Percentiles rank a stretch among this genome's conserved stretches.
Evolutionary conservation across 2,888 invertebrate genomes (phyloP).

Genomic region (Flabesymbios commensalis): DNA sequence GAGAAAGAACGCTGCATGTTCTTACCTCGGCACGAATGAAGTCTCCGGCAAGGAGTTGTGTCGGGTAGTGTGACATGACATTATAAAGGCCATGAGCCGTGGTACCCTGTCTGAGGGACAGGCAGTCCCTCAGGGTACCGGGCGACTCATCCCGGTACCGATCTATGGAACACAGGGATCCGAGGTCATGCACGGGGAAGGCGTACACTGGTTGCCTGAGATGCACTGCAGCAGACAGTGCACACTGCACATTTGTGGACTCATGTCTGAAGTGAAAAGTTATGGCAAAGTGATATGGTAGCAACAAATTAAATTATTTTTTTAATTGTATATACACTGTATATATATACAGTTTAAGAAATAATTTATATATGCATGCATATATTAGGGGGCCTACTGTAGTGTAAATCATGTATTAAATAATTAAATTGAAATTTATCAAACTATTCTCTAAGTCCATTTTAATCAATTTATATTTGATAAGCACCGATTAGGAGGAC

Average conservation of each 20-base stretch:
- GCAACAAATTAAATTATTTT: too few relatives aligned
- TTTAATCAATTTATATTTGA: too few relatives aligned
- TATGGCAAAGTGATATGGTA: too few relatives aligned
- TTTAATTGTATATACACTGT: too few relatives aligned
- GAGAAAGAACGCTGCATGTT: too few relatives aligned
- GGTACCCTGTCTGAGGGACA: conserved; percentile 39
- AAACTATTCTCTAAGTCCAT: too few relatives aligned
- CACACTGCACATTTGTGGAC: conserved; percentile 40
- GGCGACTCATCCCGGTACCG: conserved; percentile 26
- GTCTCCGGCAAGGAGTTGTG: conserved; percentile 38
- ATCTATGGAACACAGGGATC: conserved; percentile 34
- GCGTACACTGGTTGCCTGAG: conserved; percentile 37
- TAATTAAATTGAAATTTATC: too few relatives aligned
- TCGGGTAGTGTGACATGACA: conserved; percentile 35
- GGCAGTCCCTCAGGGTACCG: conserved; percentile 37
- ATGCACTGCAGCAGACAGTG: conserved; percentile 36
- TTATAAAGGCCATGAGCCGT: conserved; percentile 38
- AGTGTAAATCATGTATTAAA: too few relatives aligned
- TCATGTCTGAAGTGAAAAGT: conserved; percentile 38
- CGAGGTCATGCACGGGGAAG: conserved; percentile 40
- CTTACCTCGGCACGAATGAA: conserved; percentile 45
- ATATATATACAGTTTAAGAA: too few relatives aligned
- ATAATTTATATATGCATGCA: too few relatives aligned
- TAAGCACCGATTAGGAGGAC: too few relatives aligned
- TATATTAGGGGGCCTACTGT: too few relatives aligned